Conservation (phyloP, 1,140 invertebrate genomes). For the Hermetia illucens region DNA sequence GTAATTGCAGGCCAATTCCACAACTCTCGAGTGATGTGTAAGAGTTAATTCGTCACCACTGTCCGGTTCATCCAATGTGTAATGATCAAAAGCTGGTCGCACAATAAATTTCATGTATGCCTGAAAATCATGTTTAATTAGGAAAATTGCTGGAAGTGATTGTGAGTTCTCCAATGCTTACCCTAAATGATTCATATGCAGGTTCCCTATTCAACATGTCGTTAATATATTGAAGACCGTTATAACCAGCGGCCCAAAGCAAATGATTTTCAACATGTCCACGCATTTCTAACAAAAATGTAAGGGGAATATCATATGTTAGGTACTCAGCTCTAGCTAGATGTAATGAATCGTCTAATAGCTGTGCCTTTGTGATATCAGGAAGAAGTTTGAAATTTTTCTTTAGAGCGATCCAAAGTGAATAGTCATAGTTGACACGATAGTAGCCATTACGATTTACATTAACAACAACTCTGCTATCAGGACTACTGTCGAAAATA, state of each 20-base stretch:
- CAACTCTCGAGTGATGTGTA: slow-evolving; percentile 33
- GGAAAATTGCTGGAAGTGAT: background rate
- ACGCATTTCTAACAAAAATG: slow-evolving; percentile 24
- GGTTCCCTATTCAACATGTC: slow-evolving; percentile 25
- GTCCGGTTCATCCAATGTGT: slow-evolving; percentile 25
- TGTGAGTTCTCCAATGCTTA: slow-evolving; percentile 2
- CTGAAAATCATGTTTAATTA: slow-evolving; percentile 8
- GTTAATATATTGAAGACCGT: slow-evolving; percentile 22
- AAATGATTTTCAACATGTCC: slow-evolving; percentile 20
- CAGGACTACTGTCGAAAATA: slow-evolving; percentile 13
- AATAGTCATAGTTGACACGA: slow-evolving; percentile 56
- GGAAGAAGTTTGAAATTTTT: slow-evolving; percentile 35
- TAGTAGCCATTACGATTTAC: slow-evolving; percentile 43
- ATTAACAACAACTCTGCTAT: slow-evolving; percentile 23
- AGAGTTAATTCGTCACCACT: slow-evolving; percentile 31
- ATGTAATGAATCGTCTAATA: slow-evolving; percentile 72
- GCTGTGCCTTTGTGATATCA: slow-evolving; percentile 54
- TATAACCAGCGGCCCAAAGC: slow-evolving; percentile 20
- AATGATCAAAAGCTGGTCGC: slow-evolving; percentile 18
- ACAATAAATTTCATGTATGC: slow-evolving; percentile 29
- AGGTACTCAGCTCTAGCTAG: slow-evolving; percentile 47
- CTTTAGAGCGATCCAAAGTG: slow-evolving; percentile 49
- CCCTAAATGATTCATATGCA: slow-evolving; percentile 27
- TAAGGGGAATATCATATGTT: slow-evolving; percentile 42
- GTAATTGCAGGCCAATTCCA: slow-evolving; percentile 35